Percentiles rank a stretch among this genome's conserved stretches.
phyloP scores from a whole-genome alignment of 1,140 invertebrate species.

The Aphelenchoides besseyi region DNA sequence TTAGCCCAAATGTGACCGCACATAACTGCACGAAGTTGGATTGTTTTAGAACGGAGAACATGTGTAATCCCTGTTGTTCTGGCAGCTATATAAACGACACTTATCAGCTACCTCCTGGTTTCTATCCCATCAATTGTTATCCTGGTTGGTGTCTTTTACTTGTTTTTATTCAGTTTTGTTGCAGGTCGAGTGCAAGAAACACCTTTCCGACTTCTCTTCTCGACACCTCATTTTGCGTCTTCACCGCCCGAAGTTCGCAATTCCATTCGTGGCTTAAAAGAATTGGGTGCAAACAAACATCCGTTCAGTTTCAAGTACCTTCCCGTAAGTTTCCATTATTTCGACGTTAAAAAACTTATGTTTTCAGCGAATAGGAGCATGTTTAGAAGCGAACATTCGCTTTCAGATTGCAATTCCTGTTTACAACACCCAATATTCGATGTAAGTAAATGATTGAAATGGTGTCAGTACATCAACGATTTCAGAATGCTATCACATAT shows the following conservation, averaged over 20 bases:
- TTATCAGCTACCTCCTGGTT: conserved; percentile 44
- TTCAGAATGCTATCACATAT: background rate
- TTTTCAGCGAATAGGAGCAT: background rate
- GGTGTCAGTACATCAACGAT: background rate
- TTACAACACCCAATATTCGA: background rate
- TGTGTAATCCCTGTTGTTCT: conserved; percentile 39
- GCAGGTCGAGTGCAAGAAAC: conserved; percentile 7
- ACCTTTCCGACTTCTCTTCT: conserved; percentile 7
- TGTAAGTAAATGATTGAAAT: background rate
- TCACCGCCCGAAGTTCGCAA: conserved; percentile 3
- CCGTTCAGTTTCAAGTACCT: conserved; percentile 2
- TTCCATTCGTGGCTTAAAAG: background rate
- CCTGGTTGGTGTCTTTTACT: conserved; percentile 73
- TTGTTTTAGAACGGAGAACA: conserved; percentile 30
- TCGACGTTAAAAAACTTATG: background rate
- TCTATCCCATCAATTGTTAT: conserved; percentile 47
- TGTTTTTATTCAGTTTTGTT: background rate
- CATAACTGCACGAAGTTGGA: conserved; percentile 26
- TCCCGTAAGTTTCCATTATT: background rate
- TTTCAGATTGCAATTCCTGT: conserved; percentile 8
- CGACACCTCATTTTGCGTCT: background rate
- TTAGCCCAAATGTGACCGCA: conserved; percentile 9
- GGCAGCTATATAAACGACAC: conserved; percentile 39
- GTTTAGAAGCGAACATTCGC: conserved; percentile 1
- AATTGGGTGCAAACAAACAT: background rate